Evolutionary conservation across 2,888 invertebrate genomes (phyloP).

Genomic region (Bellardia bayeri): DNA sequence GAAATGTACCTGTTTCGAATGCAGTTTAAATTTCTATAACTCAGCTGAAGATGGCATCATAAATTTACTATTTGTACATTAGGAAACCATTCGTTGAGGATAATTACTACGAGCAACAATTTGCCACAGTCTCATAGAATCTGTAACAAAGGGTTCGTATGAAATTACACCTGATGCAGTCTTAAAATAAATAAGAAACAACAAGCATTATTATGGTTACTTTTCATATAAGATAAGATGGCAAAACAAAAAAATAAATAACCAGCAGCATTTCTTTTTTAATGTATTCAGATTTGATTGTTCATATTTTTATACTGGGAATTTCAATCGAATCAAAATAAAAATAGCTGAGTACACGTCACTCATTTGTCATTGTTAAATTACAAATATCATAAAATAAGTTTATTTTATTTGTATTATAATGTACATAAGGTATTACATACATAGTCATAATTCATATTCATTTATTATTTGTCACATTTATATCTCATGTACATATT

Average conservation of each 20-base stretch:
- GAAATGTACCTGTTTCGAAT: constrained; percentile 55
- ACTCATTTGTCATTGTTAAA: constrained; percentile 14
- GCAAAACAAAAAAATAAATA: not conserved
- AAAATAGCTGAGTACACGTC: not conserved
- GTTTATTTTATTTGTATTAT: no score
- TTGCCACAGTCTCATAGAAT: constrained; percentile 64
- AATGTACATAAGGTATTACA: no score
- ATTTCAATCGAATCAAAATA: not conserved
- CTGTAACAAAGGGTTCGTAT: constrained; percentile 69
- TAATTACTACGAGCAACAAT: constrained; percentile 29
- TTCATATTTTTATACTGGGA: constrained; percentile 13
- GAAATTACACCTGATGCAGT: constrained; percentile 68
- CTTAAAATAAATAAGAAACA: not conserved
- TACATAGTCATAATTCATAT: not conserved
- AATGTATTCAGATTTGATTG: constrained; percentile 8
- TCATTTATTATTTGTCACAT: constrained; percentile 29
- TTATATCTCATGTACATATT: constrained; percentile 22
- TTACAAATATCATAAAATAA: not conserved
- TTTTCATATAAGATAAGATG: constrained; percentile 28
- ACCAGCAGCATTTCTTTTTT: not conserved
- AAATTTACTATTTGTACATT: constrained; percentile 23
- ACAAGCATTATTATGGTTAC: constrained; percentile 2
- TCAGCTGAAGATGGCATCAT: constrained; percentile 62
- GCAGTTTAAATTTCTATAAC: constrained; percentile 62
- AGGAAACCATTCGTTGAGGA: constrained; percentile 7